phyloP scores from a whole-genome alignment of 2,888 invertebrate genomes.

The Allolobophora icterica region DNA sequence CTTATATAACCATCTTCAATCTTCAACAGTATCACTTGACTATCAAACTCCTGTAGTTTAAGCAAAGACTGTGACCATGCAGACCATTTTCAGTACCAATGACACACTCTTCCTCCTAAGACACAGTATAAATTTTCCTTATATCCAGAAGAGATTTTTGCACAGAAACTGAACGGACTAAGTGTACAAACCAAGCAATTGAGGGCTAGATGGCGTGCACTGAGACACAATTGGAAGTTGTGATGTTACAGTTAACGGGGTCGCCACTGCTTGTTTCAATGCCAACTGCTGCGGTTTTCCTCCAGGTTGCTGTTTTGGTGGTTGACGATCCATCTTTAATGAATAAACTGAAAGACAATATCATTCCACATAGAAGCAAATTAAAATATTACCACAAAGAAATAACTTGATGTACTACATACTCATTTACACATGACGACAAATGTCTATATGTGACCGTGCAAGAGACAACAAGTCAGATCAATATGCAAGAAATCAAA shows the following conservation, averaged over 20 bases:
- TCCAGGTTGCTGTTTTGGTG: conserved; percentile 13
- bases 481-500: too few relatives aligned
- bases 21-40: too few relatives aligned
- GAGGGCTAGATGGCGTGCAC: conserved; percentile 26
- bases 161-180: background rate
- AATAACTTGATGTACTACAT: background rate
- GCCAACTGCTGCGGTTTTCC: background rate
- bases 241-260: background rate
- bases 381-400: background rate
- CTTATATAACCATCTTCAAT: background rate
- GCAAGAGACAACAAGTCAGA: too few relatives aligned
- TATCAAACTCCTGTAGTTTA: background rate
- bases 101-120: background rate
- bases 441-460: background rate
- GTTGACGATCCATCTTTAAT: background rate
- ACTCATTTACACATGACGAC: background rate
- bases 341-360: background rate
- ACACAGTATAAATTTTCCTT: background rate
- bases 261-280: conserved; percentile 20
- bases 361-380: conserved; percentile 13
- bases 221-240: conserved; percentile 22
- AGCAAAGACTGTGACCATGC: background rate
- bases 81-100: too few relatives aligned
- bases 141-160: background rate
- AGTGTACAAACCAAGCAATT: conserved; percentile 12